Conservation (phyloP, 2,113 vertebrate genomes). For the Hyla sarda region DNA sequence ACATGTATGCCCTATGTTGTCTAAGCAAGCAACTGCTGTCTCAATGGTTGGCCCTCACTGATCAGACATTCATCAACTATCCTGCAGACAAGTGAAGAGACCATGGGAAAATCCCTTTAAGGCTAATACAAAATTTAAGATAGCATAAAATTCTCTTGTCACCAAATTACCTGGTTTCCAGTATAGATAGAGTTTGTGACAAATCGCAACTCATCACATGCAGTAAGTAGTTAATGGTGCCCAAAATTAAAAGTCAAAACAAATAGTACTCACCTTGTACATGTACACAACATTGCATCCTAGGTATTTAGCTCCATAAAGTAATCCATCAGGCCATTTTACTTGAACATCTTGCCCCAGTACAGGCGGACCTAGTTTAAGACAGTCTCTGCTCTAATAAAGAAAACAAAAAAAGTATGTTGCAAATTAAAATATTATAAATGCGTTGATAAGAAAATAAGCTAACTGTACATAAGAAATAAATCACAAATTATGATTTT, state of each 20-base stretch:
- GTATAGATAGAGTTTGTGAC: background rate
- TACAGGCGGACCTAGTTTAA: conserved; percentile 86
- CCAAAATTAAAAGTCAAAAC: background rate
- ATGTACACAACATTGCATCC: conserved; percentile 88
- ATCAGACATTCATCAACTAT: no score
- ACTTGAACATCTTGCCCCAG: conserved; percentile 92
- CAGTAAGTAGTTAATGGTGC: background rate
- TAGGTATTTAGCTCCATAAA: conserved; percentile 93
- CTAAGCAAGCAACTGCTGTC: no score
- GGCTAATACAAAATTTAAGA: no score
- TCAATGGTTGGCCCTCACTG: no score
- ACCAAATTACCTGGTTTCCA: no score
- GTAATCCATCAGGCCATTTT: conserved; percentile 95
- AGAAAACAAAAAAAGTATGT: conserved; percentile 58
- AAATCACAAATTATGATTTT: no score
- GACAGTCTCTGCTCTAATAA: conserved; percentile 90
- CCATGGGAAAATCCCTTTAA: no score
- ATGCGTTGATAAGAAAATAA: background rate
- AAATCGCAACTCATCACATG: no score
- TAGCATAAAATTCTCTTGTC: no score
- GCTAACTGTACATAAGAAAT: background rate
- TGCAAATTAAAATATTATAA: background rate
- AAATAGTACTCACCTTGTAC: conserved; percentile 85
- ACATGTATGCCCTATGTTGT: no score
- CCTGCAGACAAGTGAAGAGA: no score